Conservation (phyloP, 2,113 vertebrate genomes). For the Tautogolabrus adspersus region DNA sequence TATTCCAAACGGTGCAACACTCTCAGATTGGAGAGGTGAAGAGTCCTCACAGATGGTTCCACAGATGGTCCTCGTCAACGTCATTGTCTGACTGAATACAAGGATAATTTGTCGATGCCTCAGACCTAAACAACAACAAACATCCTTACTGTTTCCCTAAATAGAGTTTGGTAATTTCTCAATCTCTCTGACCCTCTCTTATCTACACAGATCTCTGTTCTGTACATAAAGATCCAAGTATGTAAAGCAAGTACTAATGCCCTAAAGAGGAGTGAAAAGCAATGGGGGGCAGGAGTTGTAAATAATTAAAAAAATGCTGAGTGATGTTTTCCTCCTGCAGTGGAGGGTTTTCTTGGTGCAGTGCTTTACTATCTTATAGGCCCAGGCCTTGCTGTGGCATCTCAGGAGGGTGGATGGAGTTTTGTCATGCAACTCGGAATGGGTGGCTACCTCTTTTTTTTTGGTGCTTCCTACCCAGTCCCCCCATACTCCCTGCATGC, state of each 20-base stretch:
- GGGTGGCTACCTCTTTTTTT: conserved; percentile 30
- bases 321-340: conserved; percentile 76
- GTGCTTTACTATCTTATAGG: conserved; percentile 59
- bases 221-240: conserved; percentile 20
- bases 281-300: conserved; percentile 66
- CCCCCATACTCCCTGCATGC: conserved; percentile 13
- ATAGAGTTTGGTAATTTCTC: conserved; percentile 12
- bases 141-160: conserved; percentile 32
- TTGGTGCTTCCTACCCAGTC: conserved; percentile 24
- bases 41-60: conserved; percentile 77
- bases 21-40: conserved; percentile 67
- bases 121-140: conserved; percentile 43
- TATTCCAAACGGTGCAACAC: conserved; percentile 36
- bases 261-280: conserved; percentile 54
- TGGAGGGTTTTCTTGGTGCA: conserved; percentile 64
- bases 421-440: conserved; percentile 43
- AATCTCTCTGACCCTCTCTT: conserved; percentile 17
- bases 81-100: conserved; percentile 63
- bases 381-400: conserved; percentile 46
- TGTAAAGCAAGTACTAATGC: conserved; percentile 48
- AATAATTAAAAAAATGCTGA: conserved; percentile 83
- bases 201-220: conserved; percentile 9
- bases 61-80: conserved; percentile 76
- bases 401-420: conserved; percentile 41
- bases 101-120: conserved; percentile 51